A percentile compares a stretch with the other conserved stretches of the same genome.
Conservation (phyloP, 1,140 invertebrate species). For the Panagrolaimus sp. region DNA sequence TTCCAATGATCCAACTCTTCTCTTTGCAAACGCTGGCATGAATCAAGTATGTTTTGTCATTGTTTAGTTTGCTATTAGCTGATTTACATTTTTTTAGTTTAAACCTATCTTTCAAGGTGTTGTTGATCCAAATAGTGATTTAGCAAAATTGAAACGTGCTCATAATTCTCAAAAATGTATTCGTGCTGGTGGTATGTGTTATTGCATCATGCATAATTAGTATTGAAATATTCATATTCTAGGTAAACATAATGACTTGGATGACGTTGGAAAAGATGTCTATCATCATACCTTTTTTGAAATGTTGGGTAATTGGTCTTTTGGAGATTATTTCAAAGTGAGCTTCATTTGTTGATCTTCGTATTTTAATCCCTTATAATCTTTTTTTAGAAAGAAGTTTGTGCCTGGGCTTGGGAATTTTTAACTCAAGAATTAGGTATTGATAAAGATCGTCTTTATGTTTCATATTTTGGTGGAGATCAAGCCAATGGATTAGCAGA, state of each 20-base stretch:
- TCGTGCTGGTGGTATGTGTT: conserved; percentile 78
- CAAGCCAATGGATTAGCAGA: conserved; percentile 74
- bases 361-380: conserved; percentile 22
- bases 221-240: no score
- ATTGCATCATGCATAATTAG: no score
- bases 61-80: conserved; percentile 5
- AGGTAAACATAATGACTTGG: conserved; percentile 91
- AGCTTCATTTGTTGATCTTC: not conserved
- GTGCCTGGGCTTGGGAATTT: conserved; percentile 93
- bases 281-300: conserved; percentile 99
- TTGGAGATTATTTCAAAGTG: conserved; percentile 97
- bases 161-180: conserved; percentile 95
- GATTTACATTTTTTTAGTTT: conserved; percentile 67
- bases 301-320: conserved; percentile 99
- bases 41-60: conserved; percentile 70
- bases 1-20: conserved; percentile 89
- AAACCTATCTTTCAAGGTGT: conserved; percentile 94
- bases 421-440: conserved; percentile 75
- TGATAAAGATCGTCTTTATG: conserved; percentile 81
- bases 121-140: conserved; percentile 90
- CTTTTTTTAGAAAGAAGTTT: conserved; percentile 77
- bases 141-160: conserved; percentile 66
- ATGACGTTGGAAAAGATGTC: conserved; percentile 99
- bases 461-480: conserved; percentile 96
- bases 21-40: conserved; percentile 99